Base-by-base conservation (phyloP, 2,113 vertebrate species). In the Poicephalus gulielmi region DNA sequence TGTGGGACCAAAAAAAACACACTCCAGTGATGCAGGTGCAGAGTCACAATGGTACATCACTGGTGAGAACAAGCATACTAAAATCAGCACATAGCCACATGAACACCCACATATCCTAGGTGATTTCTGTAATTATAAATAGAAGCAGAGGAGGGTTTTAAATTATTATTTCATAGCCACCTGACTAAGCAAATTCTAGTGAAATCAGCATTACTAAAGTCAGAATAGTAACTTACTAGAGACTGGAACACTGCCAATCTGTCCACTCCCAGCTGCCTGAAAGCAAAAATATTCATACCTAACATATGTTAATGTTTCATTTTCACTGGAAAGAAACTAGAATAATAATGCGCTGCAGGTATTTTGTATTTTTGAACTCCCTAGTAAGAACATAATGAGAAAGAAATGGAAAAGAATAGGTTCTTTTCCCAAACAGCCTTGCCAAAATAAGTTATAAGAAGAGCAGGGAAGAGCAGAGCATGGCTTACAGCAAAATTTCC, bases 281-380 rank as follows among this genome's bases (percentile, higher is more conserved):
- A 79, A 94, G 62, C 53, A 64, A 94, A 94, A 94, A 73, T 78
- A 79, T 63, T 90, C 16, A 66, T 33, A 47, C 37, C 35, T 39
- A 94, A 78, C 79, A 78, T 52, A 92, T 64, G 73, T 50, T 90
- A 90, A 71, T 84, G 31, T 53, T 89, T 85, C 86, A 53, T 69
- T 94, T 95, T 76, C 33, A 46, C 30, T 77, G 22, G 17, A 96
- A 96, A 96, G 71, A 95, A 94, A 81, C 49, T 71, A 73, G 91
- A 92, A 88, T 69, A 91, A 84, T 86, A 96, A 76, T 44, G 79
- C 0, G 0, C 74, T 93, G 67, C 62, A 86, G 59, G 33, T 80
- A 84, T 89, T 94, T 84, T 71, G 83, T 60, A 91, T 90, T 96
- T 93, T 79, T 68, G 8, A 95, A 84, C 43, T 88, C 91, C 76